These are phyloP conservation scores for Solen grandis DNA, from an alignment of 1,140 invertebrate species.

Conservation along the genomic window DNA sequence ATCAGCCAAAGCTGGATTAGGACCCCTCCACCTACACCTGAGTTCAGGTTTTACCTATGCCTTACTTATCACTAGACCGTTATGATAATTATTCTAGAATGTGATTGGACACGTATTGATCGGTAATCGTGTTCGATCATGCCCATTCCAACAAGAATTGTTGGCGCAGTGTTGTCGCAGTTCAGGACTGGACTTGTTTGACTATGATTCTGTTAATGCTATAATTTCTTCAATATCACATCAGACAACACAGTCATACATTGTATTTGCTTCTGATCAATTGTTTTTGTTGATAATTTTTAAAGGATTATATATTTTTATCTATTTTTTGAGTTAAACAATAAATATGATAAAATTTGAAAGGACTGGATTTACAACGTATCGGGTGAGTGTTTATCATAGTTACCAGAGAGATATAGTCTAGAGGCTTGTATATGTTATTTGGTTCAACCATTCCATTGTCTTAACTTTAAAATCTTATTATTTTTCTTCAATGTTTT, in stretches of 20 bases:
- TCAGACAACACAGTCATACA: no score
- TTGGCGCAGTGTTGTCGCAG: neutral
- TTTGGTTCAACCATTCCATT: neutral
- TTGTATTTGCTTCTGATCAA: no score
- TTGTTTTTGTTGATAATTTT: neutral
- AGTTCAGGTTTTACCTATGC: no score
- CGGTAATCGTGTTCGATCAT: conserved; percentile 47
- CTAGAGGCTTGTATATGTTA: no score
- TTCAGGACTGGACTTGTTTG: conserved; percentile 42
- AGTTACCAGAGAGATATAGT: no score
- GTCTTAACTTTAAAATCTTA: neutral
- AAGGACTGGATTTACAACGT: conserved; percentile 76
- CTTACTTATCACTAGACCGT: conserved; percentile 49
- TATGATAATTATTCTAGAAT: conserved; percentile 44
- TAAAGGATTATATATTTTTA: neutral
- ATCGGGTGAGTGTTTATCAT: conserved; percentile 74
- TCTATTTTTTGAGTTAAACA: neutral
- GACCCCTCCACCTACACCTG: no score
- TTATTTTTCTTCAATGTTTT: no score
- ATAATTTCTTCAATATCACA: no score
- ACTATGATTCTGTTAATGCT: neutral
- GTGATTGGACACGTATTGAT: conserved; percentile 58
- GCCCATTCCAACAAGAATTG: conserved; percentile 34
- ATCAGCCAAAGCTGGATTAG: no score
- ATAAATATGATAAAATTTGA: conserved; percentile 78